These are phyloP conservation scores for Leptopilina myrica DNA, from an alignment of 2,888 invertebrate genomes.

Conservation along the genomic window DNA sequence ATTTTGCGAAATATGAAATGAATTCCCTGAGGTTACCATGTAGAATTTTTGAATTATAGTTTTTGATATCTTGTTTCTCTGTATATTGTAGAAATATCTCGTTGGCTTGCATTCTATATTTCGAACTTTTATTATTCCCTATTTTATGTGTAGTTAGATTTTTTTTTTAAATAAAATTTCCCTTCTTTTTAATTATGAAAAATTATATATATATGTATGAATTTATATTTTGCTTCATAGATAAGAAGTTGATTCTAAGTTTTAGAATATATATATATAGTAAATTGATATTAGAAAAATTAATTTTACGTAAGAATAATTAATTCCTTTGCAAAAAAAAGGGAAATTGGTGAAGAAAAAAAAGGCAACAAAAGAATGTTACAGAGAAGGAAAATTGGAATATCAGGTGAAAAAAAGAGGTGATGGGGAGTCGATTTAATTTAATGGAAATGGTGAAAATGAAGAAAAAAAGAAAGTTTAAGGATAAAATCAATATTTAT, in stretches of 20 bases:
- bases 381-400: no score
- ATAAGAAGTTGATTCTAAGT: no score
- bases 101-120: constrained; percentile 48
- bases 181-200: neutral
- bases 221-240: no score
- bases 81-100: neutral
- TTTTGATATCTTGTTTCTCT: neutral
- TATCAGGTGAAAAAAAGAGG: neutral
- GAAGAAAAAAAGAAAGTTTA: neutral
- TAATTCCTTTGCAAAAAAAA: no score
- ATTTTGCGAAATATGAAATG: constrained; percentile 6
- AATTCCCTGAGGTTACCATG: neutral
- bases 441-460: neutral
- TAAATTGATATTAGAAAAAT: no score
- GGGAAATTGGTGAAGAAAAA: no score
- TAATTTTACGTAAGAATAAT: no score
- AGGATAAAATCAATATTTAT: constrained; percentile 2
- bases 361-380: no score
- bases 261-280: no score
- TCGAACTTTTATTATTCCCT: constrained; percentile 49
- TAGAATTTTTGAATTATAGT: neutral
- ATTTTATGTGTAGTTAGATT: constrained; percentile 45
- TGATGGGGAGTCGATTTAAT: neutral
- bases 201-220: no score
- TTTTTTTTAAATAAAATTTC: neutral